Evolutionary conservation across 2,797 vertebrate species (phyloP).

Genomic region (Acanthis flammea): DNA sequence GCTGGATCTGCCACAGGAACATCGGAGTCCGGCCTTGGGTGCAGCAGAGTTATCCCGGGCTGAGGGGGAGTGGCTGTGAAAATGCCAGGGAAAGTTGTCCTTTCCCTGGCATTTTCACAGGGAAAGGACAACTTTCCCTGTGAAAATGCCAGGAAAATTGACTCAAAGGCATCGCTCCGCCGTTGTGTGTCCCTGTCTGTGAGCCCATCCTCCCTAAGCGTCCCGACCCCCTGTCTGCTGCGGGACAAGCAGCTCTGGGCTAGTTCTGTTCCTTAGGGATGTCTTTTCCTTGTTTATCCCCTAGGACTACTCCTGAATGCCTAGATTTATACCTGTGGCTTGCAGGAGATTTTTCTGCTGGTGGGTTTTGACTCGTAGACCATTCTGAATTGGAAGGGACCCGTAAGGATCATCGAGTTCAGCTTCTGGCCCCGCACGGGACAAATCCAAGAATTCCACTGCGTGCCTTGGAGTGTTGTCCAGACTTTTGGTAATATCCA

Average conservation of each 20-base stretch:
- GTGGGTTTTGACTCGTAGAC: not conserved
- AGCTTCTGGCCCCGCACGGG: not conserved
- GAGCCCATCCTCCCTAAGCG: not conserved
- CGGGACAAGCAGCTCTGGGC: not conserved
- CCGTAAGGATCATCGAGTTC: not conserved
- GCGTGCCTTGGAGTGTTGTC: not conserved
- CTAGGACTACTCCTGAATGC: not conserved
- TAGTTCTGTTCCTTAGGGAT: not conserved
- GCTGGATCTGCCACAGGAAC: not conserved
- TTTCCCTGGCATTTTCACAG: too few species aligned
- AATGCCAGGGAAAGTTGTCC: not conserved
- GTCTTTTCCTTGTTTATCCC: not conserved
- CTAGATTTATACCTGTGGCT: not conserved
- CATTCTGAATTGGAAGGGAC: not conserved
- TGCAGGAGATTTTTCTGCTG: not conserved
- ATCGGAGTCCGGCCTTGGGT: not conserved
- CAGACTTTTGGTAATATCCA: not conserved
- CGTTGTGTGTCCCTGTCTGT: not conserved
- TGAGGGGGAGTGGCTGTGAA: not conserved
- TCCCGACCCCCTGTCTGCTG: not conserved
- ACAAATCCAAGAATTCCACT: not conserved
- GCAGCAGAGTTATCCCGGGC: not conserved
- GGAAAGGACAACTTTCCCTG: too few species aligned
- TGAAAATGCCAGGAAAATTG: not conserved
- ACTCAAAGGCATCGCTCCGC: not conserved